phyloP scores from a whole-genome alignment of 2,888 invertebrate genomes.

The Heliconius sara region DNA sequence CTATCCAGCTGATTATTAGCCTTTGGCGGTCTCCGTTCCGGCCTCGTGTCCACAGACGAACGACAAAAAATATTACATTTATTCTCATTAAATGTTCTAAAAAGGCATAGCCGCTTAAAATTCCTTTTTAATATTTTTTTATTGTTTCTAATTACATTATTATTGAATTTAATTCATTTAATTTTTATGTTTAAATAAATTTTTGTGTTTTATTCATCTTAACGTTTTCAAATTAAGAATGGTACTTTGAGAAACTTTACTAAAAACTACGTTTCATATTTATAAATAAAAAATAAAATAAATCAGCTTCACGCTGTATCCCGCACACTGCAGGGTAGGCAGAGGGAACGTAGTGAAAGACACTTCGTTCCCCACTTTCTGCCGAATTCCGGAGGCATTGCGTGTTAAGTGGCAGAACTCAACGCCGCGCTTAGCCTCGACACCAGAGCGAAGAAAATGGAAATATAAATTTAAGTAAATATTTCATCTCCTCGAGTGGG shows the following conservation, averaged over 20 bases:
- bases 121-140: background rate
- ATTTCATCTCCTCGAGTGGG: too few relatives aligned
- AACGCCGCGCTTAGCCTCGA: too few relatives aligned
- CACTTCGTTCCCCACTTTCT: too few relatives aligned
- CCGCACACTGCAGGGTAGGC: too few relatives aligned
- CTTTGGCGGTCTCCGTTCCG: conserved; percentile 59
- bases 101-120: background rate
- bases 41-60: conserved; percentile 51
- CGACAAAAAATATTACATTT: background rate
- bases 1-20: conserved; percentile 73
- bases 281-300: too few relatives aligned
- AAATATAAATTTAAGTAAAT: too few relatives aligned
- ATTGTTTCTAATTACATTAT: background rate
- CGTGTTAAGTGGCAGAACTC: too few relatives aligned
- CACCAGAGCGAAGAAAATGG: too few relatives aligned
- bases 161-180: background rate
- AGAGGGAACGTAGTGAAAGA: too few relatives aligned
- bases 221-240: background rate
- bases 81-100: background rate
- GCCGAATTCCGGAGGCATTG: too few relatives aligned
- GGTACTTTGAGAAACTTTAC: background rate
- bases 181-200: background rate
- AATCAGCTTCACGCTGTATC: too few relatives aligned
- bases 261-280: background rate
- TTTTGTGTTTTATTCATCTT: background rate